Conservation (phyloP, 2,113 vertebrate species). For the Salminus brasiliensis region DNA sequence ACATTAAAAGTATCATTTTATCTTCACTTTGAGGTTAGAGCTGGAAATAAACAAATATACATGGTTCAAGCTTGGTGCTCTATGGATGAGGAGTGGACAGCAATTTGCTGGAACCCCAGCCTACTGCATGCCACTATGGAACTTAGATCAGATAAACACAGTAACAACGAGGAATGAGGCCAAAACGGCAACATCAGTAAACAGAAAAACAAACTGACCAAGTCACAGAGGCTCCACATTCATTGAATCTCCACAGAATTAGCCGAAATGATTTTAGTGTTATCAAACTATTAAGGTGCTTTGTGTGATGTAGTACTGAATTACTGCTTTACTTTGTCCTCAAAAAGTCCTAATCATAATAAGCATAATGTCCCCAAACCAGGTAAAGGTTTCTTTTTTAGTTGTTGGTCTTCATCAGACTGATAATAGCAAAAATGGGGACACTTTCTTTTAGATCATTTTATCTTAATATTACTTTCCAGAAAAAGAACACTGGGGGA, state of each 20-base stretch:
- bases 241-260: neutral
- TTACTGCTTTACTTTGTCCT: neutral
- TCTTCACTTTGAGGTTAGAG: conserved; percentile 21
- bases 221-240: neutral
- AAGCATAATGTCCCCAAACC: conserved; percentile 19
- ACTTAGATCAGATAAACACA: neutral
- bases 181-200: neutral
- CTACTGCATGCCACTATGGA: neutral
- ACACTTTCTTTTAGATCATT: neutral
- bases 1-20: neutral
- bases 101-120: neutral
- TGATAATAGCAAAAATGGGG: no score
- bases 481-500: conserved; percentile 3
- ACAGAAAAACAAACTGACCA: neutral
- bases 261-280: neutral
- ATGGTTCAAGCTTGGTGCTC: neutral
- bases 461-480: neutral
- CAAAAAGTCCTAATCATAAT: neutral
- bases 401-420: no score
- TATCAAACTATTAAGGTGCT: neutral
- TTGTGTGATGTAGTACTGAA: neutral
- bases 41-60: conserved; percentile 16
- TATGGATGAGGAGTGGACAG: neutral
- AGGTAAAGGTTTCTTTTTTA: no score
- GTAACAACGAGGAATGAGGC: neutral